Base-by-base conservation (phyloP, 2,797 vertebrate species). In the Australoheros facetus region DNA sequence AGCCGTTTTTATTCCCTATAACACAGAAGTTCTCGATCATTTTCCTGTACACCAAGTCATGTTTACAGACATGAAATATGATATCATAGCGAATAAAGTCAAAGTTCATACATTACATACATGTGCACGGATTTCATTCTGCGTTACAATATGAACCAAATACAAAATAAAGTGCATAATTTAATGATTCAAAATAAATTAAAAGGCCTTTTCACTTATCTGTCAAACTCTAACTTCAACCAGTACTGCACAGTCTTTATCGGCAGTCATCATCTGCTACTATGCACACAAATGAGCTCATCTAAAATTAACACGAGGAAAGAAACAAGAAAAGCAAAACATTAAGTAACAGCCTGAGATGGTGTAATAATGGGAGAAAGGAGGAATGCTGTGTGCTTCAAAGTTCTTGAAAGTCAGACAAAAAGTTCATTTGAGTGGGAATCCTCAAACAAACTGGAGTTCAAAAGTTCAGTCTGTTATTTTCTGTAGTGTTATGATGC, bases 91-190 rank as follows among this genome's bases (percentile, higher is more conserved):
- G 74, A 56, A 42, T 39, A 51, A 62, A 56, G 78, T 2, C 57
- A 58, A 16, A 48, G 64, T 45, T 69, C 26, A 51, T 30, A 30
- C 64, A 69, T 26, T 51, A n/a, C n/a, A 69, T n/a, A 1, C 42
- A 51, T 69, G 64, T 59, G 19, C 58, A 81, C 72, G 75, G 28
- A 70, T 79, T 69, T 73, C 34, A 78, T 64, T 73, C 19, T 51
- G 39, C 10, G 69, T 26, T 37, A 70, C 34, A 85, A 39, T 42
- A 78, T 32, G 14, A 83, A 75, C 37, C 5, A 74, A 73, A 84
- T 57, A 62, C 53, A 80, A 87, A 72, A 83, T 83, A 87, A 89
- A 86, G 87, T 87, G 80, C 81, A 80, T 74, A 4, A 69, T 64
- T 81, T 69, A 71, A 81, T 59, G n/a, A 76, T 17, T 17, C 1